Evolutionary conservation across 2,797 vertebrate genomes (phyloP), one percentile per base, ranked within the genome.

Genomic region (Antrozous pallidus): DNA sequence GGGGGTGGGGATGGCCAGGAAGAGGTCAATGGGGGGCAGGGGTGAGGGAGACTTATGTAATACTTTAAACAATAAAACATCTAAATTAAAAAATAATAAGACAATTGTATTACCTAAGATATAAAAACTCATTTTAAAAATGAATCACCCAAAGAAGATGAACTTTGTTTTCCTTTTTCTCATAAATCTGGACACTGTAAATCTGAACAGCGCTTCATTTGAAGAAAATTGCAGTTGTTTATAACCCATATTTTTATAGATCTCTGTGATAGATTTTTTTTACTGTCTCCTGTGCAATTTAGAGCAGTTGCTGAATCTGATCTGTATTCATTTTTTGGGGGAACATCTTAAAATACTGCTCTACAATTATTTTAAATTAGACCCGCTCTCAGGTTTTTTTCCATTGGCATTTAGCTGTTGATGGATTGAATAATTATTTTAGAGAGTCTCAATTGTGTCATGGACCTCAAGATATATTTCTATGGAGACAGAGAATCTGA

Each of bases 41-140:
- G n/a, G n/a, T n/a, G 17, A 22, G 17, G 22, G 51, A 54, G 20
- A 54, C 8, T 54, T 10, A 54, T 54, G 0, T 54, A 54, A 54
- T 54, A 24, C 51, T 24, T 54, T 54, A 54, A 54, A 54, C 47
- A 54, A 10, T 24, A 54, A 54, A 24, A 0, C 22, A 54, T 22
- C 24, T 24, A 54, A 54, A 54, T 54, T 54, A 10, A 54, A 24
- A 54, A 24, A 54, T 10, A 54, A 24, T 24, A 24, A 24, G 51
- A 22, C 51, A 24, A 54, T 54, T 54, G 51, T 24, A 54, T 54
- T 54, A 73, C 86, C 89, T 77, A 51, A 95, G 65, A 85, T 86
- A 81, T 45, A 91, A 93, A 89, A 87, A 49, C 13, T 93, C 84
- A 45, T 87, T 87, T 92, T n/a, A 33, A 94, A 93, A 94, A 63